phyloP scores from a whole-genome alignment of 2,888 invertebrate species.

The Lasioglossum pauxillum region DNA sequence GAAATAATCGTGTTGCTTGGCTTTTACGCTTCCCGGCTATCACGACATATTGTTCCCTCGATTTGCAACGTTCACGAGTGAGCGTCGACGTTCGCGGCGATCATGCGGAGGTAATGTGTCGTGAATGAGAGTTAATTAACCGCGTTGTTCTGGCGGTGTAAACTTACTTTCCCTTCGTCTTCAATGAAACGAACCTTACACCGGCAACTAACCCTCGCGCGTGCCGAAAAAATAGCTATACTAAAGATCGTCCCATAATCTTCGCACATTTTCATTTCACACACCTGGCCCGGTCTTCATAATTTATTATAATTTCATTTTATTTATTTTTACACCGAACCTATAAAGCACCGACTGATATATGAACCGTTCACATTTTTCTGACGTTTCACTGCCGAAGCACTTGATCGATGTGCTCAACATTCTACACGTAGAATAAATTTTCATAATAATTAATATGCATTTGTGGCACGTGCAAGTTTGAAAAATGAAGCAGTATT shows the following conservation, averaged over 20 bases:
- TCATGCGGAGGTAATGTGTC: constrained; percentile 4
- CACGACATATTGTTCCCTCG: constrained; percentile 14
- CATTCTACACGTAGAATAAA: neutral
- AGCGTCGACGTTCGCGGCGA: neutral
- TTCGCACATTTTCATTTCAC: neutral
- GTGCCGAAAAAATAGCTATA: neutral
- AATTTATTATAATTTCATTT: neutral
- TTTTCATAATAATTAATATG: neutral
- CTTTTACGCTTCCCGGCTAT: constrained; percentile 50
- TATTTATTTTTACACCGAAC: neutral
- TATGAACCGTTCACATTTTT: neutral
- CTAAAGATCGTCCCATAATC: neutral
- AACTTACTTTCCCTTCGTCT: constrained; percentile 13
- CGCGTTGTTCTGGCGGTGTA: neutral
- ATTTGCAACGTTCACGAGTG: constrained; percentile 8
- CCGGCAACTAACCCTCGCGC: neutral
- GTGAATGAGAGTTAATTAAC: constrained; percentile 15
- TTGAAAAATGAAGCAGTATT: neutral
- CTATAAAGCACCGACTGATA: neutral
- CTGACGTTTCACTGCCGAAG: neutral
- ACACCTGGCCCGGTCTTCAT: neutral
- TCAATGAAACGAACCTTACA: constrained; percentile 1
- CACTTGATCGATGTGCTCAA: neutral
- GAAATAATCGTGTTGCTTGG: constrained; percentile 52
- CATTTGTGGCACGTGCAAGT: neutral